Evolutionary conservation across 2,113 vertebrate species (phyloP).

Genomic region (Poicephalus gulielmi): DNA sequence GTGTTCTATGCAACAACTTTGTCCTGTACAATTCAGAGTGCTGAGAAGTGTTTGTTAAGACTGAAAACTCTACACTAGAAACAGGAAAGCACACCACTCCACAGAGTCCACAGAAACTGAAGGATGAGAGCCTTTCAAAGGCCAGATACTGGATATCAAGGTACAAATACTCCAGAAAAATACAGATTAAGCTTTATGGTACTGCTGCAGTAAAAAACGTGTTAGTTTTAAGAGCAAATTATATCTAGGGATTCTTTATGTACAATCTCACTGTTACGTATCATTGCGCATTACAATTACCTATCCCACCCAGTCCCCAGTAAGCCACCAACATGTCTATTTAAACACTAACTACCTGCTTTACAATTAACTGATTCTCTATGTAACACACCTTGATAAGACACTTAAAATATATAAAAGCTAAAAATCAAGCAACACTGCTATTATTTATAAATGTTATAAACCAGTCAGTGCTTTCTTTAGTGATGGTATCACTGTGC

Average conservation of each 20-base stretch:
- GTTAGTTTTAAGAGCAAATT: neutral
- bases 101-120: slow-evolving; percentile 1
- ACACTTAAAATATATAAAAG: neutral
- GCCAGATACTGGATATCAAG: neutral
- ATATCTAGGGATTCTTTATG: neutral
- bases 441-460: neutral
- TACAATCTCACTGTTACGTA: neutral
- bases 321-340: neutral
- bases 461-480: neutral
- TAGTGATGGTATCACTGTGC: slow-evolving; percentile 3
- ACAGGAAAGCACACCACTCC: slow-evolving; percentile 26
- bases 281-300: neutral
- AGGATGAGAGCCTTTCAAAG: neutral
- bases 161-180: slow-evolving; percentile 45
- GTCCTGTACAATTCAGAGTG: neutral
- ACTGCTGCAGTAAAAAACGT: neutral
- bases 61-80: neutral
- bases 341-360: neutral
- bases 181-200: neutral
- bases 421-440: neutral
- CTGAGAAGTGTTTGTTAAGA: slow-evolving; percentile 10
- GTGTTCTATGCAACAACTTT: neutral
- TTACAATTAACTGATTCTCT: neutral
- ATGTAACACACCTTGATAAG: neutral
- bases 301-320: neutral